These are phyloP conservation scores for Drosophila lowei DNA, from an alignment of 1,140 invertebrate species.

Conservation along the genomic window DNA sequence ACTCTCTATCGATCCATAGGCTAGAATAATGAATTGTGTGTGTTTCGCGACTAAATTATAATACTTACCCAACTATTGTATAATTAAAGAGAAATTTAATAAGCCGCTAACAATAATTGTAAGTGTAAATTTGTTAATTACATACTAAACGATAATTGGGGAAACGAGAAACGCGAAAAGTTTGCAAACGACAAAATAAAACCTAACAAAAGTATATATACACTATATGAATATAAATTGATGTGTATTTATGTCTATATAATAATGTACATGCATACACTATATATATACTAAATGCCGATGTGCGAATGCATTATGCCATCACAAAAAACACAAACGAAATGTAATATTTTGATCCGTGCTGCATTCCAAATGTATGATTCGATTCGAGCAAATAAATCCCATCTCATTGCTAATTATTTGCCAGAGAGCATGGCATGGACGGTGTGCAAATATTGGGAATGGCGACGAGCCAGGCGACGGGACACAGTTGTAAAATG, in stretches of 20 bases:
- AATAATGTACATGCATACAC: conserved; percentile 12
- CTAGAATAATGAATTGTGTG: conserved; percentile 74
- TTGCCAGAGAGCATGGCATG: conserved; percentile 16
- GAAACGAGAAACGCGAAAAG: conserved; percentile 34
- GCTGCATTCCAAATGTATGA: conserved; percentile 56
- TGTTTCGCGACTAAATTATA: conserved; percentile 49
- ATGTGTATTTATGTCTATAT: conserved; percentile 53
- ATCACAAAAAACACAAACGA: conserved; percentile 28
- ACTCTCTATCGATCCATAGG: conserved; percentile 50
- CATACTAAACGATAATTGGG: conserved; percentile 40
- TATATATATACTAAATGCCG: conserved; percentile 39
- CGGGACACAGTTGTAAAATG: conserved; percentile 60
- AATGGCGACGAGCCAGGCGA: conserved; percentile 7
- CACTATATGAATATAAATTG: conserved; percentile 38
- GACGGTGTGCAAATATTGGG: conserved; percentile 34
- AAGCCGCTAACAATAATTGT: conserved; percentile 66
- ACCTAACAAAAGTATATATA: conserved; percentile 39
- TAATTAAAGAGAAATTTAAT: conserved; percentile 27
- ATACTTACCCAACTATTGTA: conserved; percentile 33
- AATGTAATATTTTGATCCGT: conserved; percentile 52
- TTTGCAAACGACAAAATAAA: conserved; percentile 50
- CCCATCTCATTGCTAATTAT: conserved; percentile 34
- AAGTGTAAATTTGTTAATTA: conserved; percentile 79
- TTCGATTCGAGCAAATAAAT: conserved; percentile 37
- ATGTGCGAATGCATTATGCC: conserved; percentile 58